Evolutionary conservation across 2,113 vertebrate species (phyloP).

Genomic region (Calonectris borealis): DNA sequence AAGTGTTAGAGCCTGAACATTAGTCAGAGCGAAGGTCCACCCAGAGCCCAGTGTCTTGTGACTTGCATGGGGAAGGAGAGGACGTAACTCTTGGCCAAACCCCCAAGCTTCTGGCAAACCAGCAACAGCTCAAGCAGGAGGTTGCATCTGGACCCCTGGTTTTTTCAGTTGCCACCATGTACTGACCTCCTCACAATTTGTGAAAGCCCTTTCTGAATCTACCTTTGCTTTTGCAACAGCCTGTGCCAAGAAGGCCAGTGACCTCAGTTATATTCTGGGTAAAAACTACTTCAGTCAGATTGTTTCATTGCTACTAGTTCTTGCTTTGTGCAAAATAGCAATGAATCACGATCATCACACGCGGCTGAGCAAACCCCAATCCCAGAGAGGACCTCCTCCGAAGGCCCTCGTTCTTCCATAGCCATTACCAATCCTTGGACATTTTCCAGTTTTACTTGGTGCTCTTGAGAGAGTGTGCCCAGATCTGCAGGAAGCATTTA

Average conservation of each 20-base stretch:
- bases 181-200: neutral
- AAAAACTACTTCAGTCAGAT: neutral
- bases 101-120: neutral
- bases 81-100: neutral
- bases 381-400: neutral
- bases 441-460: neutral
- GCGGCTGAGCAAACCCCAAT: neutral
- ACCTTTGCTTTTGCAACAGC: neutral
- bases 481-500: neutral
- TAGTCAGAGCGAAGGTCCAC: constrained; percentile 1
- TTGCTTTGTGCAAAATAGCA: neutral
- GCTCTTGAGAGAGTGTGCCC: neutral
- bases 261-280: neutral
- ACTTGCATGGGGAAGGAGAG: neutral
- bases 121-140: neutral
- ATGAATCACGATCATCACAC: neutral
- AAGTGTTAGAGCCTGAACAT: neutral
- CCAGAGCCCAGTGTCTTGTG: neutral
- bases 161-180: neutral
- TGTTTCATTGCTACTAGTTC: neutral
- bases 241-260: neutral
- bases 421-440: neutral
- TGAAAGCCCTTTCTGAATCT: neutral
- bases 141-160: neutral
- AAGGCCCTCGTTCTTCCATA: neutral